Conservation (phyloP, 2,888 invertebrate genomes). For the Oscheius sp. region DNA sequence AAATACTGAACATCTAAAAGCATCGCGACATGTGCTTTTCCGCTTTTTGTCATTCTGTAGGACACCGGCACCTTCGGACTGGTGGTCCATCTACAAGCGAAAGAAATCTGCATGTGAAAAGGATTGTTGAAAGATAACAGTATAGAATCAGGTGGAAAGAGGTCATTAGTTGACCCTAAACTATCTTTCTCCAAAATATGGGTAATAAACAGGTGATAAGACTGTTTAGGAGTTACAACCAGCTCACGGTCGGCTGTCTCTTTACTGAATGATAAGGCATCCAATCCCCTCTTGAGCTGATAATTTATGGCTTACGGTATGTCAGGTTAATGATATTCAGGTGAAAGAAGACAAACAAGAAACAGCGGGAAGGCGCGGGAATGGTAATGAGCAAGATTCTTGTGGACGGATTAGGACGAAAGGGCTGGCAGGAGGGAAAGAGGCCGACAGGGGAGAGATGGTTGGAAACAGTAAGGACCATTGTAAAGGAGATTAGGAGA, state of each 20-base stretch:
- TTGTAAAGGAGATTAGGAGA: conserved; percentile 13
- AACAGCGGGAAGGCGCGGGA: conserved; percentile 23
- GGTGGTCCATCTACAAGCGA: no score
- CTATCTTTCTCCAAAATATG: background rate
- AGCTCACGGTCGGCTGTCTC: conserved; percentile 4
- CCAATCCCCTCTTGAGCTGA: background rate
- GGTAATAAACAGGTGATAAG: background rate
- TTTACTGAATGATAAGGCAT: conserved; percentile 4
- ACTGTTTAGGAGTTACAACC: conserved; percentile 11
- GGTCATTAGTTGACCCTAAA: background rate
- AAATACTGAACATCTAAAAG: no score
- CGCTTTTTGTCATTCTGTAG: no score
- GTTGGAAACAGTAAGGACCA: conserved; percentile 28
- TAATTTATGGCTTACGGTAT: conserved; percentile 31
- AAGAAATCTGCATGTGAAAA: no score
- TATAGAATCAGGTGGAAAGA: background rate
- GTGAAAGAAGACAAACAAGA: conserved; percentile 9
- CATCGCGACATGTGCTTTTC: no score
- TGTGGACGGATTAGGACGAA: background rate
- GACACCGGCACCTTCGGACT: no score
- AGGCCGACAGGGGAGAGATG: conserved; percentile 6
- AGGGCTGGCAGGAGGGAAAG: conserved; percentile 18
- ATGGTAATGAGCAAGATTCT: conserved; percentile 25
- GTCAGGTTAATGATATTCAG: conserved; percentile 29
- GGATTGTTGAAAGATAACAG: no score